A percentile compares a stretch with the other conserved stretches of the same genome.
Conservation (phyloP, 2,888 invertebrate genomes). For the Polia nebulosa region DNA sequence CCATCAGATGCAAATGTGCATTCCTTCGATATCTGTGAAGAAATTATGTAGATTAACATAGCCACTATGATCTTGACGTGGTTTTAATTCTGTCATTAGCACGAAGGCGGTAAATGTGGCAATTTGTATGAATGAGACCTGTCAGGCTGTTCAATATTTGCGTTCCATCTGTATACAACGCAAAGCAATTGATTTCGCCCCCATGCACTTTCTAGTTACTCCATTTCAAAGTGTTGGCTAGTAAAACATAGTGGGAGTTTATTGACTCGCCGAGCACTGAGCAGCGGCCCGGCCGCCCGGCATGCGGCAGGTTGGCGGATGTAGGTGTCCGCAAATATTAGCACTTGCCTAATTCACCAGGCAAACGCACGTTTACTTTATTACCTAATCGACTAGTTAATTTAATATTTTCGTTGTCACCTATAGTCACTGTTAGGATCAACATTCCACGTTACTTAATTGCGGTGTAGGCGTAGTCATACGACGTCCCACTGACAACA, state of each 20-base stretch:
- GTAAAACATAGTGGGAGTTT: conserved; percentile 80
- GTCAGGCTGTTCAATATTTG: conserved; percentile 37
- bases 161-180: conserved; percentile 22
- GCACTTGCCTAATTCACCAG: conserved; percentile 84
- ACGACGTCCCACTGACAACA: conserved; percentile 76
- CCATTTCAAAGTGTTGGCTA: conserved; percentile 66
- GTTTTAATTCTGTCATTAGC: conserved; percentile 12
- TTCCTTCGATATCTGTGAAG: not conserved
- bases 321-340: conserved; percentile 90
- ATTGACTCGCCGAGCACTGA: conserved; percentile 77
- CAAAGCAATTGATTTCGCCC: conserved; percentile 55
- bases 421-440: conserved; percentile 72
- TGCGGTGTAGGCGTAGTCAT: conserved; percentile 74
- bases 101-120: conserved; percentile 17
- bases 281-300: conserved; percentile 68
- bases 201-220: conserved; percentile 67
- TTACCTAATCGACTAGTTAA: conserved; percentile 81
- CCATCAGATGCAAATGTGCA: conserved; percentile 6
- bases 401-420: conserved; percentile 77
- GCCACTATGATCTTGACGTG: not conserved
- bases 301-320: conserved; percentile 85
- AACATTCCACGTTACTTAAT: conserved; percentile 74
- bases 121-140: conserved; percentile 32
- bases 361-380: conserved; percentile 80
- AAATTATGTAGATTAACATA: conserved; percentile 8